Base-by-base conservation (phyloP, 2,113 vertebrate genomes). In the Toxotes jaculatrix region DNA sequence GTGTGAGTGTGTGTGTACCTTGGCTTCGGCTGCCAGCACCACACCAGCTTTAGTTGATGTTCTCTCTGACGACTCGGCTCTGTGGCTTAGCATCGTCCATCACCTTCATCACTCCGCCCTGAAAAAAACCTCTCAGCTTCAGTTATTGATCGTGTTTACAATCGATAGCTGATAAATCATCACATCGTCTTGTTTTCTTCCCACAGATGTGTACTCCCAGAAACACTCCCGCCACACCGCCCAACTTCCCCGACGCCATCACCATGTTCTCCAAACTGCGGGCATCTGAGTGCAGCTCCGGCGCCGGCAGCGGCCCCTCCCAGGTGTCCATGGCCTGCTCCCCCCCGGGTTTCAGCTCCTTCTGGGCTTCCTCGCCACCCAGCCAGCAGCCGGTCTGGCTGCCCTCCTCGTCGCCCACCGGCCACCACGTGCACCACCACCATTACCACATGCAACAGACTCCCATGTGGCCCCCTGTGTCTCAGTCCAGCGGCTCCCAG, bases 211-310 rank as follows among this genome's bases (percentile, higher is more conserved):
- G 96, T 53, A 97, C 97, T n/a, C 97, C 98, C 68, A 96, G 97
- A 87, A 99, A 98, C 96, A 98, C 98, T 0, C 98, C 98, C 0
- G 98, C 98, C 89, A 98, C 98, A 0, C 97, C 98, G 0, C 98
- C 98, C 61, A 98, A 97, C 95, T 99, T 99, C 93, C 98, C 98
- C 0, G 98, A 98, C 1, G 95, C 98, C 4, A 95, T 99, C 92
- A 96, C 97, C 90, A 99, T 98, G 98, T 99, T 99, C 95, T 98
- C 97, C 91, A 97, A 97, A 91, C 96, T 99, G 45, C 95, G 97
- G 0, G 91, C 98, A 42, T 97, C 98, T 0, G 97, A 99, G 47
- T 96, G 94, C 59, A 9, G 88, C 72, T 3, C 67, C 19, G 91
- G 74, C 91, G 91, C 90, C 87, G 82, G 89, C 87, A 84, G 87